phyloP scores from a whole-genome alignment of 2,797 vertebrate species.

The Poecilia picta region DNA sequence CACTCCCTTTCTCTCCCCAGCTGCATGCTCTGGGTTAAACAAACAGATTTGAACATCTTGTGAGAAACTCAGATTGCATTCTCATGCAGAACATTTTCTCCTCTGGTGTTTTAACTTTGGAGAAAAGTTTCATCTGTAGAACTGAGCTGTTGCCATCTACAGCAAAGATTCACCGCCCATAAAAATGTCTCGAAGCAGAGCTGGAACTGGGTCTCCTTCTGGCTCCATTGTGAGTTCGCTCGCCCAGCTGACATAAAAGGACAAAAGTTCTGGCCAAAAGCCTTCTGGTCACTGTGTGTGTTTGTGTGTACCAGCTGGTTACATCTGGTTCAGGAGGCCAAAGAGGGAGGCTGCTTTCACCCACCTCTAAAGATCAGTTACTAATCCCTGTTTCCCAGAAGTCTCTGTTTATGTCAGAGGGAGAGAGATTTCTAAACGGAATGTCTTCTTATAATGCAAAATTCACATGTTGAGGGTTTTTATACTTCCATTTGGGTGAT shows the following conservation, averaged over 20 bases:
- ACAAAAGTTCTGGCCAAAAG: slow-evolving; percentile 71
- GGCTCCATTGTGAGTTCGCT: slow-evolving; percentile 51
- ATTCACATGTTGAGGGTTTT: too few relatives aligned
- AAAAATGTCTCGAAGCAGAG: slow-evolving; percentile 35
- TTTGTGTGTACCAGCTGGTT: slow-evolving; percentile 67
- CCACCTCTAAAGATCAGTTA: slow-evolving; percentile 69
- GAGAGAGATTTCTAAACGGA: neutral
- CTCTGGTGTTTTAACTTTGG: slow-evolving; percentile 14
- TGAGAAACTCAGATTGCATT: neutral
- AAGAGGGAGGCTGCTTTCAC: slow-evolving; percentile 57
- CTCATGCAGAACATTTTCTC: slow-evolving; percentile 16
- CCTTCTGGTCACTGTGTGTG: slow-evolving; percentile 53
- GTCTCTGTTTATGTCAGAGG: slow-evolving; percentile 25
- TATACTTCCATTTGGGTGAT: too few relatives aligned
- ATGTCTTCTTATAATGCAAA: neutral
- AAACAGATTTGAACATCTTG: slow-evolving; percentile 18
- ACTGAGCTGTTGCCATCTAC: slow-evolving; percentile 11
- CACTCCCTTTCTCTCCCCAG: slow-evolving; percentile 29
- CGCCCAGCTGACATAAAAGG: slow-evolving; percentile 64
- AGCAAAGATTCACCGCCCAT: slow-evolving; percentile 16
- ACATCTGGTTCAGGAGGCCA: slow-evolving; percentile 74
- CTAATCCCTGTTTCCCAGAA: slow-evolving; percentile 69
- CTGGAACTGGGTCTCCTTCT: slow-evolving; percentile 33
- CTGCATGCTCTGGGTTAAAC: slow-evolving; percentile 27
- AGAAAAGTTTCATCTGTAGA: neutral